Evolutionary conservation across 1,140 invertebrate genomes (phyloP).

Genomic region (Drosophila yakuba): DNA sequence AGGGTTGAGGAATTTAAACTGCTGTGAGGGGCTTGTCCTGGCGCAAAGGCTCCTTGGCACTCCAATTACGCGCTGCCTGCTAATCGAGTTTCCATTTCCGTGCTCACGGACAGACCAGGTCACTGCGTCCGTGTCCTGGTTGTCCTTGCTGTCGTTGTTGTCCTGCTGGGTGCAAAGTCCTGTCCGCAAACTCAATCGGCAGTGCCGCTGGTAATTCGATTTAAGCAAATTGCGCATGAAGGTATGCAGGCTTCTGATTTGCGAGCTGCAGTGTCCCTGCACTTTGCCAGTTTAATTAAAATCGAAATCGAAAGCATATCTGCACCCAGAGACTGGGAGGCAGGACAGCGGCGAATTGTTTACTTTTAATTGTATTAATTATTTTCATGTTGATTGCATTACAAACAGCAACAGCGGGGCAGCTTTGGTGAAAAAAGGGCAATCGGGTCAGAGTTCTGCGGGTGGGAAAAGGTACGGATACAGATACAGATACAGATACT

Average conservation of each 20-base stretch:
- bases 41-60: background rate
- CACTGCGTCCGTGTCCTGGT: constrained; percentile 2
- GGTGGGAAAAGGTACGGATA: no score
- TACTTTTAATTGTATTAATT: constrained; percentile 77
- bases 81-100: constrained; percentile 32
- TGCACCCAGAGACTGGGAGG: background rate
- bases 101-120: constrained; percentile 8
- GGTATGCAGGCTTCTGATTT: constrained; percentile 47
- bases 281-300: constrained; percentile 65
- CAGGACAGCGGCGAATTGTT: constrained; percentile 28
- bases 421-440: constrained; percentile 28
- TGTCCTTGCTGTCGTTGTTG: background rate
- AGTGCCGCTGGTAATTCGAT: constrained; percentile 70
- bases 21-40: background rate
- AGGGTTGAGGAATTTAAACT: no score
- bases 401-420: constrained; percentile 21
- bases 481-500: background rate
- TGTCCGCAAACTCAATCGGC: constrained; percentile 39
- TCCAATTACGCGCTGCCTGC: constrained; percentile 4
- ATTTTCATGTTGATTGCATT: constrained; percentile 79
- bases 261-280: background rate
- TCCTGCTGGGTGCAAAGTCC: background rate
- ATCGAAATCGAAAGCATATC: constrained; percentile 55
- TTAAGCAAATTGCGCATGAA: constrained; percentile 69
- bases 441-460: constrained; percentile 20